phyloP scores from a whole-genome alignment of 2,113 vertebrate genomes.

The Percina caprodes region DNA sequence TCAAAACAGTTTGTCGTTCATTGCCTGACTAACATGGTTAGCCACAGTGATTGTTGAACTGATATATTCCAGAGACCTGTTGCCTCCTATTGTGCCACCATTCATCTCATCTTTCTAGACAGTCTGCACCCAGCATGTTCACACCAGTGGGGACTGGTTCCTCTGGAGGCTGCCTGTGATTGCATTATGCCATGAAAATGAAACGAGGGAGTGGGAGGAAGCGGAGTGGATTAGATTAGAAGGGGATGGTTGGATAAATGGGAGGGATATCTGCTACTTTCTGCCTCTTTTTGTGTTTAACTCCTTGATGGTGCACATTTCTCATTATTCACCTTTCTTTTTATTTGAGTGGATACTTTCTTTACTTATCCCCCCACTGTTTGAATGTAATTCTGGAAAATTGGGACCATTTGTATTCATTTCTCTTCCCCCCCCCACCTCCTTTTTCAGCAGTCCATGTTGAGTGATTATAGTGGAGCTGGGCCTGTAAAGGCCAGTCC shows the following conservation, averaged over 20 bases:
- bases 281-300: conserved; percentile 11
- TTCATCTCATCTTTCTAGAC: conserved; percentile 23
- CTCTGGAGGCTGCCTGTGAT: conserved; percentile 55
- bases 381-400: conserved; percentile 7
- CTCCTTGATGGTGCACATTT: conserved; percentile 19
- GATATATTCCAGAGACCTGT: conserved; percentile 49
- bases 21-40: neutral
- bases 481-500: conserved; percentile 57
- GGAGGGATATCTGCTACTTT: conserved; percentile 26
- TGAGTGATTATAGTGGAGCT: conserved; percentile 41
- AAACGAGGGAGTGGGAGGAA: conserved; percentile 51
- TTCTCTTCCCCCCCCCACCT: neutral
- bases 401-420: conserved; percentile 26
- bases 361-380: neutral
- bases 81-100: conserved; percentile 17
- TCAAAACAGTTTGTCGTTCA: neutral
- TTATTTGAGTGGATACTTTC: conserved; percentile 8
- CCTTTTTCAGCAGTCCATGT: neutral
- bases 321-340: conserved; percentile 10
- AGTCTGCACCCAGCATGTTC: conserved; percentile 50
- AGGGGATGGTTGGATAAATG: conserved; percentile 45
- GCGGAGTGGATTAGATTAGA: conserved; percentile 62
- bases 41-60: neutral
- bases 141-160: conserved; percentile 32
- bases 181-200: conserved; percentile 68